These are phyloP conservation scores for Sinocyclocheilus maitianheensis DNA, from an alignment of 2,113 vertebrate species.

Conservation along the genomic window DNA sequence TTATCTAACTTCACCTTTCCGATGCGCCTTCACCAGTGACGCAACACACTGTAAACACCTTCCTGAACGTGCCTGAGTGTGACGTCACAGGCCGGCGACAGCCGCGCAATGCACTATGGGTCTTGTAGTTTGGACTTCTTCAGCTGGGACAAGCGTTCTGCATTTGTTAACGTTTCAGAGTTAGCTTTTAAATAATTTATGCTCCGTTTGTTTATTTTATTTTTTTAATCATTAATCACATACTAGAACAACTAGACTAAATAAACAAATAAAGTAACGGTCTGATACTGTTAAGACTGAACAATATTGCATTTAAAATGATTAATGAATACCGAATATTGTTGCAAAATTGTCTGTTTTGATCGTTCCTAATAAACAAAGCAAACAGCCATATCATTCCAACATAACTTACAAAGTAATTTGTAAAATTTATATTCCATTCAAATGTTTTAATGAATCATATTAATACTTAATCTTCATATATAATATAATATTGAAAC, in stretches of 20 bases:
- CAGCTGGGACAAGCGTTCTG: not conserved
- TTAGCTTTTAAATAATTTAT: not conserved
- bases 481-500: not conserved
- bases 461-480: not conserved
- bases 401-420: not conserved
- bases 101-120: slow-evolving; percentile 37
- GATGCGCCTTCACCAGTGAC: slow-evolving; percentile 60
- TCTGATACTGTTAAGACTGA: not conserved
- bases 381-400: not conserved
- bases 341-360: not conserved
- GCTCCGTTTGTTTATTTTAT: not conserved
- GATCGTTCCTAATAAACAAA: not conserved
- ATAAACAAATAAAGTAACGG: not conserved
- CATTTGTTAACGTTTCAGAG: not conserved
- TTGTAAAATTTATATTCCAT: not conserved
- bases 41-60: slow-evolving; percentile 59
- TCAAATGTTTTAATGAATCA: not conserved
- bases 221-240: not conserved
- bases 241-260: not conserved
- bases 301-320: not conserved
- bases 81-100: slow-evolving; percentile 62
- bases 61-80: slow-evolving; percentile 63
- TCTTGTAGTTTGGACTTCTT: slow-evolving; percentile 46
- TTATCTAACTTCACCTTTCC: slow-evolving; percentile 57
- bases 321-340: not conserved